A percentile compares a stretch with the other conserved stretches of the same genome.
phyloP scores from a whole-genome alignment of 2,113 vertebrate species.

The Columba janthina region DNA sequence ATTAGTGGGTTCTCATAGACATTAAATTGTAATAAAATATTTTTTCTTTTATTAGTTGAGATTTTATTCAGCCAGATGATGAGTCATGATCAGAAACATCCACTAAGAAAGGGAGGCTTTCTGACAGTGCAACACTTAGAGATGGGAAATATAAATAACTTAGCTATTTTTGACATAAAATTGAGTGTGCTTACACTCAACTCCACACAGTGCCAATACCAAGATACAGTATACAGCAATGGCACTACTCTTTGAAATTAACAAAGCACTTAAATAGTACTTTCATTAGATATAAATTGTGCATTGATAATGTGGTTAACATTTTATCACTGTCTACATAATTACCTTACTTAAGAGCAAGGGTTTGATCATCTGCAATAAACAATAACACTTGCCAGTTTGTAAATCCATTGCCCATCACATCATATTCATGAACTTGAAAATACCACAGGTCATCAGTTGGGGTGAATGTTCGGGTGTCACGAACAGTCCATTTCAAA shows the following conservation, averaged over 20 bases:
- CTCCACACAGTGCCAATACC: background rate
- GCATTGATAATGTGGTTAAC: background rate
- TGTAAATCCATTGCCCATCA: background rate
- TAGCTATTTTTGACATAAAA: background rate
- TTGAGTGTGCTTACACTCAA: background rate
- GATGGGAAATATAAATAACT: background rate
- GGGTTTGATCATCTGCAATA: background rate
- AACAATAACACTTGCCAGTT: background rate
- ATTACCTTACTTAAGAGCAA: background rate
- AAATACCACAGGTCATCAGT: background rate
- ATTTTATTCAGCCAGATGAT: background rate
- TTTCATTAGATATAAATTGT: background rate
- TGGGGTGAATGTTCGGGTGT: background rate
- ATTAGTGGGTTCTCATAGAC: background rate
- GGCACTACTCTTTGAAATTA: background rate
- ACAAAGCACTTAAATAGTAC: background rate
- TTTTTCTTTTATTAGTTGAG: background rate
- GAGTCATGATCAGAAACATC: background rate
- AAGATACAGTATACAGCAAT: background rate
- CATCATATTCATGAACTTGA: background rate
- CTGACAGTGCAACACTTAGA: background rate
- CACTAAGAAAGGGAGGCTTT: background rate
- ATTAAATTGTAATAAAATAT: background rate
- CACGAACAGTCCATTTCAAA: background rate
- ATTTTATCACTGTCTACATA: background rate